phyloP scores from a whole-genome alignment of 2,113 vertebrate species.

The Macrotis lagotis region DNA sequence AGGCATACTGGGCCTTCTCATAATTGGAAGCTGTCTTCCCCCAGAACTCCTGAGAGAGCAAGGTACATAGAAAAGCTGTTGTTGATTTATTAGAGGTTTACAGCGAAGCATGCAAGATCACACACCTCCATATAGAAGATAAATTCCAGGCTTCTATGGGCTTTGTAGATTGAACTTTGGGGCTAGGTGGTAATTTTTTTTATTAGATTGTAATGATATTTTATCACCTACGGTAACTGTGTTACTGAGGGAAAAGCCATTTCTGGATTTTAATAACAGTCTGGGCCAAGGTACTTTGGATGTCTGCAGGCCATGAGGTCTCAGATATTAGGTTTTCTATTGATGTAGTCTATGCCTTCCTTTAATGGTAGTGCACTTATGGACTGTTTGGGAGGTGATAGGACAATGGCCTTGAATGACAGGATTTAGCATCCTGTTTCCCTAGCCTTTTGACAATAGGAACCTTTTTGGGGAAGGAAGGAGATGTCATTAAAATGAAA shows the following conservation, averaged over 20 bases:
- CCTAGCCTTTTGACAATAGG: background rate
- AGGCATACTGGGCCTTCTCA: background rate
- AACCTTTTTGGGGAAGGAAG: background rate
- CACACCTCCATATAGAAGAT: background rate
- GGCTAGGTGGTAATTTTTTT: background rate
- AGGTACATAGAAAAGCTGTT: background rate
- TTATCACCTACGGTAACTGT: slow-evolving; percentile 8
- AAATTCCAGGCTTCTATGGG: background rate
- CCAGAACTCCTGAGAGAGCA: background rate
- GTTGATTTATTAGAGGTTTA: background rate
- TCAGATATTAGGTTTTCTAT: background rate
- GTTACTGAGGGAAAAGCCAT: background rate
- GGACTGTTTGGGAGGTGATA: background rate
- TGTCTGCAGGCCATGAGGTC: background rate
- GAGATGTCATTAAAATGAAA: background rate
- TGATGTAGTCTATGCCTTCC: background rate
- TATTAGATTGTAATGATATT: background rate
- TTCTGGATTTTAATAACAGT: slow-evolving; percentile 13
- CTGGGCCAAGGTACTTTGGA: background rate
- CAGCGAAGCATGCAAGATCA: background rate
- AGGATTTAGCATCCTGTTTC: background rate
- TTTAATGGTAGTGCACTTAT: background rate
- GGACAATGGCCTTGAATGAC: background rate
- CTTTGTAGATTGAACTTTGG: background rate
- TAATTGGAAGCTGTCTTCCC: background rate